Evolutionary conservation across 2,797 vertebrate species (phyloP), one percentile per base, ranked within the genome.

Genomic region (Ceryle rudis): DNA sequence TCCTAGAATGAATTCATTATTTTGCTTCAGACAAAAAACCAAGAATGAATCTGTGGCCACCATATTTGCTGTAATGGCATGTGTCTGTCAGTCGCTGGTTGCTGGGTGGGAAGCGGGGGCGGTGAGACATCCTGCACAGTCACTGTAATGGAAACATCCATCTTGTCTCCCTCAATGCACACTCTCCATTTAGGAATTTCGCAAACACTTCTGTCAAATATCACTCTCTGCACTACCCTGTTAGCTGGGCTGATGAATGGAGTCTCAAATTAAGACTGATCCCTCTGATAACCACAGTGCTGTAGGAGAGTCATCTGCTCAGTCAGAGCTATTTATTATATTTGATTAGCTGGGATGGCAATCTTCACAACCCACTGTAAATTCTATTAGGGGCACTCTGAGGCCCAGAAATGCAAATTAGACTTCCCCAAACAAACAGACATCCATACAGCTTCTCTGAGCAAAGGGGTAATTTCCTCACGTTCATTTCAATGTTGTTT

Each of bases 281-380:
- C 90, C 94, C 94, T 97, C 97, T 97, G 97, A 97, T 96, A 97
- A 97, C 95, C 90, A 77, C 89, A 92, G 79, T 94, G 94, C 94
- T 94, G 93, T 93, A 94, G 93, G 90, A 93, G 93, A 97, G 97
- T 95, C 94, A 95, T 97, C 97, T 94, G 93, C 92, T 92, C 93
- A 95, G 97, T 92, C 96, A 94, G 92, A 97, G 96, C 96, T 97
- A 94, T 97, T 98, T 97, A 97, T 97, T 96, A 96, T 91, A 95
- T 96, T 93, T 97, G 95, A 97, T 98, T 97, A 97, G 97, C 91
- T 90, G 93, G 86, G 94, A 95, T 96, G 94, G 95, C 93, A 95
- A 97, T 97, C 95, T 97, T 95, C 90, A 95, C 94, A 97, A 97
- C 89, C 93, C 85, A 54, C 81, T 91, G 92, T 74, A 97, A 96